phyloP scores from a whole-genome alignment of 2,113 vertebrate genomes.

The Anguilla japonica region DNA sequence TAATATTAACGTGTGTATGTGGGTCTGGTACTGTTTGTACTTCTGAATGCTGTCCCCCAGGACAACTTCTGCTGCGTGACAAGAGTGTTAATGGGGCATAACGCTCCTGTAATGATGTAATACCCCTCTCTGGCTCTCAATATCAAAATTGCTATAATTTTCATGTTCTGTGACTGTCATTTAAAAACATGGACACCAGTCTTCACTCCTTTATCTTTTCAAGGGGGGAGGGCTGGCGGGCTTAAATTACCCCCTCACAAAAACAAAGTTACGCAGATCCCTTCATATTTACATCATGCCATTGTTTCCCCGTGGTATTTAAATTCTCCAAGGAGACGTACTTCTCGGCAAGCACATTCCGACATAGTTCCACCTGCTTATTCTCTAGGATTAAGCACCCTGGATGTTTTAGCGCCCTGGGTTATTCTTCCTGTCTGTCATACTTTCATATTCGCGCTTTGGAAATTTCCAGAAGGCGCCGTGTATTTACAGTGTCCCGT shows the following conservation, averaged over 20 bases:
- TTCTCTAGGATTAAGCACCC: background rate
- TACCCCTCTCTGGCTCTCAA: too few relatives aligned
- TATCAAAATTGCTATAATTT: background rate
- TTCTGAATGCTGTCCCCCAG: background rate
- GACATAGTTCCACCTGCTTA: background rate
- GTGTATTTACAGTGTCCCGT: background rate
- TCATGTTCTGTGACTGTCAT: background rate
- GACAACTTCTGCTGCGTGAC: background rate
- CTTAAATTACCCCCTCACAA: too few relatives aligned
- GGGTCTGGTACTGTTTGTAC: background rate
- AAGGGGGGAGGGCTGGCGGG: too few relatives aligned
- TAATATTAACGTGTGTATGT: background rate
- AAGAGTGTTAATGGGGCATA: background rate
- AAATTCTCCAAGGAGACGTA: background rate
- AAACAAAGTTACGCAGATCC: too few relatives aligned
- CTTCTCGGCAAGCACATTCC: background rate
- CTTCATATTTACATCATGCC: background rate
- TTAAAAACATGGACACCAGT: background rate
- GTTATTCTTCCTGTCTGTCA: background rate
- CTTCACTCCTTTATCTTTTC: background rate
- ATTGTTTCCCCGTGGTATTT: background rate
- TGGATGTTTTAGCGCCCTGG: background rate
- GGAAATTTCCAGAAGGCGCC: background rate
- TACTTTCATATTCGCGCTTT: background rate
- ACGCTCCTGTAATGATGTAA: background rate